phyloP scores from a whole-genome alignment of 2,888 invertebrate genomes.

The Neoitamus cyanurus region DNA sequence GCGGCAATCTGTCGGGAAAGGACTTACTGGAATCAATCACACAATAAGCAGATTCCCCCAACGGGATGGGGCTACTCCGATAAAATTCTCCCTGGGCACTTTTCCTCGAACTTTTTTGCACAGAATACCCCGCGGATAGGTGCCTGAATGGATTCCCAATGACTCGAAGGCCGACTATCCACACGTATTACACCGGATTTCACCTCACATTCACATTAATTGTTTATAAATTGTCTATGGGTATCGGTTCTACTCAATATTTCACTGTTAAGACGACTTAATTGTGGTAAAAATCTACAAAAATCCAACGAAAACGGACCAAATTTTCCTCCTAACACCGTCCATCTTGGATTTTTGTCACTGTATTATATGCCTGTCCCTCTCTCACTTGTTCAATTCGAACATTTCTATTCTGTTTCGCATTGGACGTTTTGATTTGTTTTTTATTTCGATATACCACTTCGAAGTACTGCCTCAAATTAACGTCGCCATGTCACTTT shows the following conservation, averaged over 20 bases:
- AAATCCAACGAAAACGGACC: constrained; percentile 46
- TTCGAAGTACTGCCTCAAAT: constrained; percentile 15
- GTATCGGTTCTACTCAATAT: constrained; percentile 12
- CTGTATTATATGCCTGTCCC: constrained; percentile 17
- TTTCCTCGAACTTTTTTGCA: constrained; percentile 23
- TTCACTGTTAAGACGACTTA: constrained; percentile 10
- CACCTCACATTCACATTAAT: neutral
- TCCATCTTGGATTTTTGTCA: constrained; percentile 52
- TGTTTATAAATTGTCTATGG: constrained; percentile 17
- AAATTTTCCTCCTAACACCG: constrained; percentile 47
- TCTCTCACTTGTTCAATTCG: constrained; percentile 6
- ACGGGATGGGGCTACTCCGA: neutral
- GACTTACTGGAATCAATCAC: neutral
- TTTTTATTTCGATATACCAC: constrained; percentile 46
- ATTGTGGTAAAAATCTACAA: constrained; percentile 45
- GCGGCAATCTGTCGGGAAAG: neutral
- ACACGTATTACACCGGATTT: neutral
- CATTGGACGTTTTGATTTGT: constrained; percentile 47
- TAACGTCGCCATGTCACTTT: neutral
- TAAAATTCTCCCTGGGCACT: neutral
- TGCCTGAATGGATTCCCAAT: neutral
- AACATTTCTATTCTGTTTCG: constrained; percentile 3
- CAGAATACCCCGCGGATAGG: constrained; percentile 40
- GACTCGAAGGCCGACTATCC: neutral
- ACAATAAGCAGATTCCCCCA: neutral